Evolutionary conservation across 2,888 invertebrate genomes (phyloP), one percentile per base, ranked within the genome.

Genomic region (Netelia melanura): DNA sequence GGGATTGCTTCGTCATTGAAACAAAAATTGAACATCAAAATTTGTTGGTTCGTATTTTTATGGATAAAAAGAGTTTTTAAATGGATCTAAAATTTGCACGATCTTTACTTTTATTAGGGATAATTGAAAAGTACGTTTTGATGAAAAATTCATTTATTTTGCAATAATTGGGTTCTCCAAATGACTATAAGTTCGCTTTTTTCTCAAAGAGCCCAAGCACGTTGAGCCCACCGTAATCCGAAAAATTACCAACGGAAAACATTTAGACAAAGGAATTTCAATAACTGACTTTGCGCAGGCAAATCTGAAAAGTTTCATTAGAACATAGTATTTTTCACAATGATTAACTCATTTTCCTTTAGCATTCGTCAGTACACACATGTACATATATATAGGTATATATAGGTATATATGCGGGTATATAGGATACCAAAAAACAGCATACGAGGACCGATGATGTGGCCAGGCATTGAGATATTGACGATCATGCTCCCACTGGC

Each of bases 401-500:
- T 30, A 30, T 30, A 30, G 3, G 2, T 30, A 30, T 30, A 30
- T 30, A 30, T 2, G 30, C 3, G 30, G 30, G 38, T 38, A 38
- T 38, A 38, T 38, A 0, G 3, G 38, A 30, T 30, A 30, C 0
- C 30, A 38, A 58, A 58, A 48, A 48, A 14, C 14, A 14, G 14
- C 23, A 6, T 9, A 21, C 1, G 58, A 17, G 23, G n/a, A 10
- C 23, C 58, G 21, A 21, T 58, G 58, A 58, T 58, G 58, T 14
- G 17, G 58, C 58, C 58, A 21, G 5, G 44, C 38, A 72, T 67
- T 65, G 68, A 83, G 74, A 70, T 75, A 68, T 75, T 62, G 74
- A 79, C 74, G 64, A 79, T 70, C 70, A 75, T 68, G 79, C 79
- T 79, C 61, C 61, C 6, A 58, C 14, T 52, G 23, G 54, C 54